phyloP scores from a whole-genome alignment of 2,888 invertebrate genomes.

The Ennomos fuscantarius region DNA sequence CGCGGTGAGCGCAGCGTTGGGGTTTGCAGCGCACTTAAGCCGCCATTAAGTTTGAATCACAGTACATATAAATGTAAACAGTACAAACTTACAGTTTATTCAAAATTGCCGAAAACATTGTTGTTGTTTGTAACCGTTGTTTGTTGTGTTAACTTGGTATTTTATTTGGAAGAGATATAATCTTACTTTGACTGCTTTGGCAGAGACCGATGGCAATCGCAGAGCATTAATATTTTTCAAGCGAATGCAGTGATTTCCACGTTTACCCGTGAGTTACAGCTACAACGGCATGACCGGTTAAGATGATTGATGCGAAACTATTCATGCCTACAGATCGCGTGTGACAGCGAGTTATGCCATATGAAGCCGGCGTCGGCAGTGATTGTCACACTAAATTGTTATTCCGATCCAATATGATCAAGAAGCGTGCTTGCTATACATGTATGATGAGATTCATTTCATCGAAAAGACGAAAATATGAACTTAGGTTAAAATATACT shows the following conservation, averaged over 20 bases:
- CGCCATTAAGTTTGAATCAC: too few relatives aligned
- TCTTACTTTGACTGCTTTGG: not conserved
- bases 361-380: conserved; percentile 3
- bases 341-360: conserved; percentile 22
- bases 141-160: conserved; percentile 17
- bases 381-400: conserved; percentile 10
- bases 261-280: not conserved
- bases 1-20: too few relatives aligned
- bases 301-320: conserved; percentile 27
- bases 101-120: conserved; percentile 16
- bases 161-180: conserved; percentile 7
- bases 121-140: conserved; percentile 6
- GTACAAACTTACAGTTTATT: too few relatives aligned
- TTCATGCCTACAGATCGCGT: conserved; percentile 13
- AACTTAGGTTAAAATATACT: too few relatives aligned
- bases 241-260: conserved; percentile 1
- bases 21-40: too few relatives aligned
- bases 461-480: too few relatives aligned
- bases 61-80: too few relatives aligned
- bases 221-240: not conserved
- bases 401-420: not conserved
- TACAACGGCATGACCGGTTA: conserved; percentile 18
- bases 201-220: not conserved
- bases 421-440: not conserved
- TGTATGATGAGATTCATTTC: not conserved